phyloP scores from a whole-genome alignment of 2,888 invertebrate genomes.

The Parasteatoda lunata region DNA sequence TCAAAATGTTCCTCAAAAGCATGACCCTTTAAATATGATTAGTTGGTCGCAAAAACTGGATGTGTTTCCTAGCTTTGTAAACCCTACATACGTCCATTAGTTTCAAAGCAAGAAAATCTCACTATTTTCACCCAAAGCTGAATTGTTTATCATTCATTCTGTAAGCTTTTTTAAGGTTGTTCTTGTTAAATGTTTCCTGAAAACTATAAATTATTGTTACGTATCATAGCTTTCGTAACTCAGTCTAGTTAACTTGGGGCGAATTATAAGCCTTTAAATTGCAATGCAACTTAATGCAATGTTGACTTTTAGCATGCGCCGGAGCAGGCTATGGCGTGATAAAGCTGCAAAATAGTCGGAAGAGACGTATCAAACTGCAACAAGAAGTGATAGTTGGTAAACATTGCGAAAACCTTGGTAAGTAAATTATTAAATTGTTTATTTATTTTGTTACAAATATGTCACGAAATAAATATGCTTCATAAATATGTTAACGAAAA shows the following conservation, averaged over 20 bases:
- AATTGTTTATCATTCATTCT: too few species aligned
- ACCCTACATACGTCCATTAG: too few species aligned
- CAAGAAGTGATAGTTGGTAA: slow-evolving; percentile 83
- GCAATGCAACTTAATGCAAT: neutral
- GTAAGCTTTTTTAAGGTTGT: neutral
- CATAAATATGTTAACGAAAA: neutral
- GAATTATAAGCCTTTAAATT: too few species aligned
- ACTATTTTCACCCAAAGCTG: too few species aligned
- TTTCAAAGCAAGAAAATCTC: too few species aligned
- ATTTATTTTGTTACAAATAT: neutral
- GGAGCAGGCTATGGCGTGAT: slow-evolving; percentile 94
- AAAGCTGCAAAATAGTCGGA: slow-evolving; percentile 89
- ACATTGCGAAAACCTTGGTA: slow-evolving; percentile 81
- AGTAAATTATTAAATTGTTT: slow-evolving; percentile 4
- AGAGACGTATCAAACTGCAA: slow-evolving; percentile 86
- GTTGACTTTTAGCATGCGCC: slow-evolving; percentile 80
- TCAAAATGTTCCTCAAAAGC: too few species aligned
- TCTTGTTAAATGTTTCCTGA: neutral
- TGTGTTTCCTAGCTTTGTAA: too few species aligned
- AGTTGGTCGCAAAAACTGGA: too few species aligned
- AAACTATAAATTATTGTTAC: neutral
- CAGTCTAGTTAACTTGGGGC: too few species aligned
- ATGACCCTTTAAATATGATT: too few species aligned
- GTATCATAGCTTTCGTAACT: too few species aligned
- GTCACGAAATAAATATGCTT: neutral